A percentile compares a stretch with the other conserved stretches of the same genome.
These are phyloP conservation scores for Acrobasis consociella DNA, from an alignment of 2,888 invertebrate genomes.

Conservation along the genomic window DNA sequence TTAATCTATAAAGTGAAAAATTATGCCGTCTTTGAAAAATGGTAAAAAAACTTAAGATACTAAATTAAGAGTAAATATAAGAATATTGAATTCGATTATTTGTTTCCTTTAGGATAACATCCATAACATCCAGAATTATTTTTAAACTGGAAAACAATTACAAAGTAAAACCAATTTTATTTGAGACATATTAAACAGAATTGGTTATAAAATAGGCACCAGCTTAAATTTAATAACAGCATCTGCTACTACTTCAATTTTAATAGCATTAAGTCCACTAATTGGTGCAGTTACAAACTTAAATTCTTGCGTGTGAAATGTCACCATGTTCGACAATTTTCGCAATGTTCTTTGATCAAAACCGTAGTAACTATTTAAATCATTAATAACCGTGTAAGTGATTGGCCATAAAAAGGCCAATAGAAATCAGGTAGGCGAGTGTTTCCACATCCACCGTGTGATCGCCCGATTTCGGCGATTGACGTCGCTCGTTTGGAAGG, in stretches of 20 bases:
- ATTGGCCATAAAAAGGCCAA: conserved; percentile 15
- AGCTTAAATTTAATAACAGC: neutral
- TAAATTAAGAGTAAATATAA: too few species aligned
- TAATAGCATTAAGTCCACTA: neutral
- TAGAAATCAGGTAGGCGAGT: conserved; percentile 1
- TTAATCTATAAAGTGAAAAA: too few species aligned
- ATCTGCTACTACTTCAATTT: neutral
- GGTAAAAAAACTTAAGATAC: too few species aligned
- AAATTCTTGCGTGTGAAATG: neutral
- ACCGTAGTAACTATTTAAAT: neutral
- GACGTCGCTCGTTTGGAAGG: conserved; percentile 2
- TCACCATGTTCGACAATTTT: neutral
- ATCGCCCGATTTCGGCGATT: conserved; percentile 4
- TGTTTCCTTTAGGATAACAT: too few species aligned
- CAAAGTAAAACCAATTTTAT: too few species aligned
- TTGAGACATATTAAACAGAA: neutral
- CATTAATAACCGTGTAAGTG: conserved; percentile 1
- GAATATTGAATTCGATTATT: too few species aligned
- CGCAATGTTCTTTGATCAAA: neutral
- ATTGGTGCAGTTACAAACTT: neutral
- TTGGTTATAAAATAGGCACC: neutral
- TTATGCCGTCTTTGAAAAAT: too few species aligned
- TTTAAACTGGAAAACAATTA: too few species aligned
- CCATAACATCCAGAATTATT: too few species aligned
- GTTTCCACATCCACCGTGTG: neutral